These are phyloP conservation scores for Chelmon rostratus DNA, from an alignment of 2,797 vertebrate species.

Conservation along the genomic window DNA sequence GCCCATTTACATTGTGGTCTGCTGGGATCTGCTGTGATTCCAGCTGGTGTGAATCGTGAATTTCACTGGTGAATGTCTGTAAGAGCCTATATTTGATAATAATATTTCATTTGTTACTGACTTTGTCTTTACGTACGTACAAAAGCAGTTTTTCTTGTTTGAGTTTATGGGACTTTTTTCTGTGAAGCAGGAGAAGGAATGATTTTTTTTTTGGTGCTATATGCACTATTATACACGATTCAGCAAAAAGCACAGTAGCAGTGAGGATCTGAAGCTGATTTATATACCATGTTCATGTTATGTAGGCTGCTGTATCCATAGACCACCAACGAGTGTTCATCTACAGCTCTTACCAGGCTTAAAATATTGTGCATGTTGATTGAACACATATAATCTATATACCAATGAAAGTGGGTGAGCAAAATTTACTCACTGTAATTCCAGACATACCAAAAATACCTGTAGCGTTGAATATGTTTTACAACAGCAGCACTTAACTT, in stretches of 20 bases:
- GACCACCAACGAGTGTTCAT: no score
- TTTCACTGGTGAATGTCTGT: not conserved
- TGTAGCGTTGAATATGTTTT: not conserved
- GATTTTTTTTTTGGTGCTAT: no score
- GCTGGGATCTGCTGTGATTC: not conserved
- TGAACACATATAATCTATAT: not conserved
- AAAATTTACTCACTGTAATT: not conserved
- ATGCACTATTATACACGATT: no score
- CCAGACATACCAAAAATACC: not conserved
- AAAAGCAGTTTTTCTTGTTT: not conserved
- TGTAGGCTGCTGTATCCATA: no score
- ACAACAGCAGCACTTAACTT: not conserved
- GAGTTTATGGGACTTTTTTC: not conserved
- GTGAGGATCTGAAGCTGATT: not conserved
- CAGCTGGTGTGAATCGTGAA: not conserved
- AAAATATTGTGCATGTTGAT: not conserved
- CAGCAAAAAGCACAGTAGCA: no score
- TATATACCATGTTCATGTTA: no score
- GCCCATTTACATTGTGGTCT: not conserved
- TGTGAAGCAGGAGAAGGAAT: not conserved
- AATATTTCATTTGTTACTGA: not conserved
- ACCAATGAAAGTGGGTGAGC: not conserved
- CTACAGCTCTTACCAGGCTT: no score
- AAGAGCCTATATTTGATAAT: not conserved
- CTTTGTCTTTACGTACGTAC: not conserved